Conservation (phyloP, 2,888 invertebrate species). For the Salticus scenicus region DNA sequence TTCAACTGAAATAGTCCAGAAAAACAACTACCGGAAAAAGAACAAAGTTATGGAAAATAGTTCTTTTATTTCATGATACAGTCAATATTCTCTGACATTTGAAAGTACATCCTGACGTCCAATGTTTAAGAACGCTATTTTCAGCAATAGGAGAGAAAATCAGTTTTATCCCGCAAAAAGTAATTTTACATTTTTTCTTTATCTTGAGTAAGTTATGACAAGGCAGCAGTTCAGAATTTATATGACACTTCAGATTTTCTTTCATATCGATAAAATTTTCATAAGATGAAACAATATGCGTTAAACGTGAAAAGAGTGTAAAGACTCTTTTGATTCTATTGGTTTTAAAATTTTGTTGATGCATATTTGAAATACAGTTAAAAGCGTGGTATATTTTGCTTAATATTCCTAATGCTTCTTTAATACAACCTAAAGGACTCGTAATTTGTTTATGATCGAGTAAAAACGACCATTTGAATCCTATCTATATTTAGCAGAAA, state of each 20-base stretch:
- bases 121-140: neutral
- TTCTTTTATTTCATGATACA: neutral
- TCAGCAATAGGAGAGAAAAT: neutral
- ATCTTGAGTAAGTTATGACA: neutral
- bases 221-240: neutral
- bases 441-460: neutral
- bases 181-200: neutral
- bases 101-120: neutral
- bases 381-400: neutral
- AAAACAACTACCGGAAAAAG: neutral
- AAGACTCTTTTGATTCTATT: neutral
- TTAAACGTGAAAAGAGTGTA: neutral
- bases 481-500: neutral
- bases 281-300: neutral
- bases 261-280: neutral
- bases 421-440: neutral
- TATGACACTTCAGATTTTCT: neutral
- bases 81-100: neutral
- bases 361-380: neutral
- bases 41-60: slow-evolving; percentile 7
- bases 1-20: neutral
- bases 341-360: neutral
- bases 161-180: neutral
- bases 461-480: neutral
- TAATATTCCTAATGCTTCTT: neutral